Evolutionary conservation across 2,888 invertebrate genomes (phyloP), one percentile per base, ranked within the genome.

Genomic region (Sylvicola cinctus): DNA sequence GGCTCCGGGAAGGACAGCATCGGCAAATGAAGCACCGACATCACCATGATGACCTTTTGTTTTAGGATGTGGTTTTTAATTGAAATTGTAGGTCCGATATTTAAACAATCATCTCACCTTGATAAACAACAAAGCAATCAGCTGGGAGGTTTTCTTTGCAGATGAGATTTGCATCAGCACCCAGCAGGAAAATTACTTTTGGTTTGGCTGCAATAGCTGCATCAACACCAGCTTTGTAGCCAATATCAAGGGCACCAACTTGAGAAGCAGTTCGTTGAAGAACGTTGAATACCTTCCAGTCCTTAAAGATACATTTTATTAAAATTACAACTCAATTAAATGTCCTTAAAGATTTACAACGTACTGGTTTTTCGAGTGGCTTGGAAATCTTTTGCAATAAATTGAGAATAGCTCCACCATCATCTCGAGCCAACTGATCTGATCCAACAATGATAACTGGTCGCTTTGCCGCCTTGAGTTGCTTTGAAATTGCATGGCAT

Each of bases 381-480:
- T 67, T 59, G 2, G 85, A 75, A 36, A 90, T 60, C 35, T 71
- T 66, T 49, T 83, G 78, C 2, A 78, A 73, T 41, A 76, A 66
- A 0, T 78, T 68, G 35, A 84, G 63, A 42, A 91, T 65, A 2
- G 76, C 75, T 4, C 69, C 68, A 3, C 84, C 88, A 49, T 88
- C 88, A 3, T 66, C 45, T 4, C 84, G 63, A 50, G 78, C 71
- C 20, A 96, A 64, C 38, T 78, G 70, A 43, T 83, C 80, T 3
- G 85, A 77, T 13, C 98, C 98, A 23, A 98, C 63, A 42, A 98
- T 80, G 29, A 98, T 76, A 37, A 91, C 62, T n/a, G 98, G 96
- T 37, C 75, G 74, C 56, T 87, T 79, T 11, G 96, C 91, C 3
- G 61, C 52, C 46, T 73, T 64, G 42, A 91, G 55, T 36, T 68